Percentiles rank a stretch among this genome's conserved stretches.
phyloP scores from a whole-genome alignment of 1,140 invertebrate species.

The Leguminivora glycinivorella region DNA sequence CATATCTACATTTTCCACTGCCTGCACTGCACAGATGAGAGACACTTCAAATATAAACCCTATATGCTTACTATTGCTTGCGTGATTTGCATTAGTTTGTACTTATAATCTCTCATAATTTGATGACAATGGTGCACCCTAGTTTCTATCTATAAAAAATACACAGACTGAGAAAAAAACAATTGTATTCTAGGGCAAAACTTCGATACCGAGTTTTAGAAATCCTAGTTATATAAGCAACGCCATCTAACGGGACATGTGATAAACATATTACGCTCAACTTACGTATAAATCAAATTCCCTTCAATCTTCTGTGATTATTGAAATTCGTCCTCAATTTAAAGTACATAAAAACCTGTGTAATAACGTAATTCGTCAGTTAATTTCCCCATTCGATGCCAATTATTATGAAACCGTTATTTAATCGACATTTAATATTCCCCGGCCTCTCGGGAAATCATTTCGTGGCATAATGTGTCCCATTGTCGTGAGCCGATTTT shows the following conservation, averaged over 20 bases:
- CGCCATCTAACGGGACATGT: not conserved
- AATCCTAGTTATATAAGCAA: not conserved
- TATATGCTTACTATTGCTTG: too few relatives aligned
- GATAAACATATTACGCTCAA: not conserved
- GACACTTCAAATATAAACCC: too few relatives aligned
- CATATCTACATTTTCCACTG: too few relatives aligned
- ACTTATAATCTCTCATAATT: too few relatives aligned
- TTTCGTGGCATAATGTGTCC: slow-evolving; percentile 14
- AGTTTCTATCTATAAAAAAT: not conserved
- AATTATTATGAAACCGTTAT: slow-evolving; percentile 27
- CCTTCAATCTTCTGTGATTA: not conserved
- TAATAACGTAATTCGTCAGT: slow-evolving; percentile 3
- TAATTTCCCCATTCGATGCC: slow-evolving; percentile 19
- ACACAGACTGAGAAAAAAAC: not conserved
- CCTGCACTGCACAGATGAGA: too few relatives aligned
- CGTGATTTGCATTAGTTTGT: too few relatives aligned
- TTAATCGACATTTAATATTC: slow-evolving; percentile 28
- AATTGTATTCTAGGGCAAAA: not conserved
- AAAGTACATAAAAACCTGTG: not conserved
- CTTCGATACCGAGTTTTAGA: not conserved
- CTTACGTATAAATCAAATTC: not conserved
- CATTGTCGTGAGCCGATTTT: slow-evolving; percentile 10
- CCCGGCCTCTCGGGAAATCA: slow-evolving; percentile 3
- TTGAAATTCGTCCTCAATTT: not conserved
- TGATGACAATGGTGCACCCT: too few relatives aligned